A percentile compares a stretch with the other conserved stretches of the same genome.
Conservation (phyloP, 2,888 invertebrate genomes). For the Rosalia funebris region DNA sequence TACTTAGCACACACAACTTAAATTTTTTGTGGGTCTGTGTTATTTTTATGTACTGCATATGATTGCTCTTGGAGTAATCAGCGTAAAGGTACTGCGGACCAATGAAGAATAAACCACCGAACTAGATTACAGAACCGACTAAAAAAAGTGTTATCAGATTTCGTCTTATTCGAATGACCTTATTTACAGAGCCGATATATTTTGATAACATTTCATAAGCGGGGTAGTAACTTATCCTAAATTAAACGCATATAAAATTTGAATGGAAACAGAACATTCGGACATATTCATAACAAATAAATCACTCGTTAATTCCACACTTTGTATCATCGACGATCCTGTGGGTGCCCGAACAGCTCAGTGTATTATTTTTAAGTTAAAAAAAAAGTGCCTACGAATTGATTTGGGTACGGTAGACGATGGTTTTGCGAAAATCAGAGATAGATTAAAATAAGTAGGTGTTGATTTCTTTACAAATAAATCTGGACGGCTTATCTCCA, state of each 20-base stretch:
- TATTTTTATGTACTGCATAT: too few species aligned
- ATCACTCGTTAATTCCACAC: conserved; percentile 13
- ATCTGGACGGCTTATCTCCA: neutral
- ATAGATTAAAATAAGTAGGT: conserved; percentile 2
- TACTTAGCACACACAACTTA: too few species aligned
- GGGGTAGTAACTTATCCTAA: neutral
- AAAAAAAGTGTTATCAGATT: too few species aligned
- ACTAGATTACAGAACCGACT: too few species aligned
- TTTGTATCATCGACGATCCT: conserved; percentile 1
- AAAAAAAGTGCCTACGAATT: neutral
- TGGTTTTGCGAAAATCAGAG: conserved; percentile 4
- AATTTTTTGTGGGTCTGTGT: too few species aligned
- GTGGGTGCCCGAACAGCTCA: conserved; percentile 11
- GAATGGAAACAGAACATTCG: conserved; percentile 10
- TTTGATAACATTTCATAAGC: neutral
- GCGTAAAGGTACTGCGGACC: too few species aligned
- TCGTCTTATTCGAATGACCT: neutral
- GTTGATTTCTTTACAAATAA: conserved; percentile 4
- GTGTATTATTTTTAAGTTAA: conserved; percentile 11
- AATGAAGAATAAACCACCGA: too few species aligned
- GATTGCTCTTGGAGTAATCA: too few species aligned
- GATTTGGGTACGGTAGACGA: neutral
- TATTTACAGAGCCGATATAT: neutral
- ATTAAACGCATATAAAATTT: neutral
- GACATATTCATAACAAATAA: conserved; percentile 16